Conservation (phyloP, 1,140 invertebrate genomes). For the Caenorhabditis briggsae region DNA sequence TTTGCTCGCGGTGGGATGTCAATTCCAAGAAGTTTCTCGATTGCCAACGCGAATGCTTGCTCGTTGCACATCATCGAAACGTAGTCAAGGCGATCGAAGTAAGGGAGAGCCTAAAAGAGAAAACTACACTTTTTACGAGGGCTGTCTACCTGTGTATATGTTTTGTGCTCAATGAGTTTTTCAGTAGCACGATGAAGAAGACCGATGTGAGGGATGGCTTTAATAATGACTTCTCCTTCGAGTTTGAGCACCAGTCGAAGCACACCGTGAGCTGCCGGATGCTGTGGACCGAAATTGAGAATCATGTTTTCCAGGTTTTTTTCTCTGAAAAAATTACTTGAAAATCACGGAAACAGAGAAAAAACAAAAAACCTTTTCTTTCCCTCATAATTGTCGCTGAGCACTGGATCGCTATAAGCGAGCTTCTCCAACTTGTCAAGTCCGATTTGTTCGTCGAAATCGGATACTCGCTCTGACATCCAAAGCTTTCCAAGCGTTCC, state of each 20-base stretch:
- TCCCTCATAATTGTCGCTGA: slow-evolving; percentile 61
- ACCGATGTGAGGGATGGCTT: slow-evolving; percentile 94
- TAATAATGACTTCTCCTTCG: slow-evolving; percentile 91
- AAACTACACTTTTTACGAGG: not conserved
- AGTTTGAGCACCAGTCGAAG: slow-evolving; percentile 91
- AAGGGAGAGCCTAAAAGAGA: slow-evolving; percentile 85
- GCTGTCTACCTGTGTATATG: slow-evolving; percentile 85
- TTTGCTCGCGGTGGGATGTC: slow-evolving; percentile 92
- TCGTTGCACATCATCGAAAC: slow-evolving; percentile 99
- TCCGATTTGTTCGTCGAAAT: slow-evolving; percentile 62
- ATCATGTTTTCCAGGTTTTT: slow-evolving; percentile 80
- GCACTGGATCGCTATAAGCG: slow-evolving; percentile 50
- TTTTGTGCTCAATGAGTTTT: slow-evolving; percentile 98
- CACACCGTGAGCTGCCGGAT: slow-evolving; percentile 98
- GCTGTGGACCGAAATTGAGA: slow-evolving; percentile 98
- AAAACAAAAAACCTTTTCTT: slow-evolving; percentile 53
- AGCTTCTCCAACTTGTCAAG: slow-evolving; percentile 64
- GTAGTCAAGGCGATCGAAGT: slow-evolving; percentile 97
- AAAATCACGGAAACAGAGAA: not conserved
- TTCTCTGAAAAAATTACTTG: slow-evolving; percentile 58
- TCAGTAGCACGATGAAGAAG: slow-evolving; percentile 96
- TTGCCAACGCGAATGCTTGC: slow-evolving; percentile 93
- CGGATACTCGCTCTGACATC: slow-evolving; percentile 48
- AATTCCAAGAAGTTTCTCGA: slow-evolving; percentile 95
- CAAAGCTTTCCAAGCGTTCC: slow-evolving; percentile 61